These are phyloP conservation scores for Chaetura pelagica DNA, from an alignment of 2,113 vertebrate genomes.

Conservation along the genomic window DNA sequence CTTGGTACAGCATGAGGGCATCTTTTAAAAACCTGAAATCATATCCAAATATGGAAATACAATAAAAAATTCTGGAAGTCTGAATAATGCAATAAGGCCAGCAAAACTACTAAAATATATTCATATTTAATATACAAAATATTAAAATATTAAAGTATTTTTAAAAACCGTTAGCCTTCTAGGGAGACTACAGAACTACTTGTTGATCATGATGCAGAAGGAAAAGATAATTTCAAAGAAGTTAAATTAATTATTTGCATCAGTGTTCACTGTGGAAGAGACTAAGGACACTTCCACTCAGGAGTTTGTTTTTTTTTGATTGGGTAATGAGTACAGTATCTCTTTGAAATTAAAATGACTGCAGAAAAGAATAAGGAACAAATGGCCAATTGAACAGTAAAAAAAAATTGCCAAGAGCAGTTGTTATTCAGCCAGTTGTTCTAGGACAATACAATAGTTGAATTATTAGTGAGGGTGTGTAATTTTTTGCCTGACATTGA, in stretches of 20 bases:
- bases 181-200: neutral
- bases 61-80: neutral
- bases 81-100: neutral
- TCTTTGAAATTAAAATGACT: slow-evolving; percentile 20
- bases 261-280: neutral
- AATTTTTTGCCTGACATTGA: slow-evolving; percentile 3
- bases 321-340: neutral
- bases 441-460: neutral
- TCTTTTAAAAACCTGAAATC: neutral
- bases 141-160: neutral
- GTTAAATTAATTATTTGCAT: neutral
- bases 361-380: neutral
- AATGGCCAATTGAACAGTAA: neutral
- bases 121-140: too few relatives aligned
- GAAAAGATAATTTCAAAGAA: neutral
- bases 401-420: neutral
- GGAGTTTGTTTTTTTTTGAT: neutral
- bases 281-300: neutral
- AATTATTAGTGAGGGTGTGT: neutral
- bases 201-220: neutral
- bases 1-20: neutral
- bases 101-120: neutral
- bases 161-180: neutral
- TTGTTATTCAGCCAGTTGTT: neutral
- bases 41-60: neutral